Conservation (phyloP, 2,888 invertebrate genomes). For the Lydus trimaculatus region DNA sequence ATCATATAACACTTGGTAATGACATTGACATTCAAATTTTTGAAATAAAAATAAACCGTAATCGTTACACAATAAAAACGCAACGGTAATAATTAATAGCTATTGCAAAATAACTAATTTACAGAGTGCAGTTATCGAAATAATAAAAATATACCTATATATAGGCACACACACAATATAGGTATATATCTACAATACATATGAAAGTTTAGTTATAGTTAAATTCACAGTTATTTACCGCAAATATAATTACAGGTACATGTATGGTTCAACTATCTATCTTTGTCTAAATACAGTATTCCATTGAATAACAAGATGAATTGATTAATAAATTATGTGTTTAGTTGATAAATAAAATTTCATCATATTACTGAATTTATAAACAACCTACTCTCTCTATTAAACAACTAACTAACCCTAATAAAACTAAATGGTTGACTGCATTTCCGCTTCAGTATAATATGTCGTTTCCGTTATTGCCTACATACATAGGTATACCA, state of each 20-base stretch:
- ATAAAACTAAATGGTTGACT: slow-evolving; percentile 1
- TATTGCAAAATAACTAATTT: background rate
- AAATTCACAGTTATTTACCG: slow-evolving; percentile 5
- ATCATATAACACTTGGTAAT: background rate
- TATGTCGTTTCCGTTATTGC: background rate
- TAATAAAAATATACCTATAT: background rate
- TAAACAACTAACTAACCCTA: background rate
- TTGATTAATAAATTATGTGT: background rate
- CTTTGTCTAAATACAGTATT: background rate
- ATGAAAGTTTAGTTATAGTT: background rate
- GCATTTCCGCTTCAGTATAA: slow-evolving; percentile 4
- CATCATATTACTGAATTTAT: background rate
- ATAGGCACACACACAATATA: no score
- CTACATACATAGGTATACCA: background rate
- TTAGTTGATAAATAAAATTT: background rate
- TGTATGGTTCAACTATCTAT: background rate
- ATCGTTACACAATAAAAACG: background rate
- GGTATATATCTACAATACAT: no score
- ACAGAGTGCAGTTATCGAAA: background rate
- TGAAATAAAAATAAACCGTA: background rate
- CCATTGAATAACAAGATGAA: background rate
- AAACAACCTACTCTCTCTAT: background rate
- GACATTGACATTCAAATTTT: background rate
- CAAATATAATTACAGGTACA: background rate
- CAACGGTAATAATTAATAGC: background rate